phyloP scores from a whole-genome alignment of 2,888 invertebrate genomes.

The Criorhina ranunculi region DNA sequence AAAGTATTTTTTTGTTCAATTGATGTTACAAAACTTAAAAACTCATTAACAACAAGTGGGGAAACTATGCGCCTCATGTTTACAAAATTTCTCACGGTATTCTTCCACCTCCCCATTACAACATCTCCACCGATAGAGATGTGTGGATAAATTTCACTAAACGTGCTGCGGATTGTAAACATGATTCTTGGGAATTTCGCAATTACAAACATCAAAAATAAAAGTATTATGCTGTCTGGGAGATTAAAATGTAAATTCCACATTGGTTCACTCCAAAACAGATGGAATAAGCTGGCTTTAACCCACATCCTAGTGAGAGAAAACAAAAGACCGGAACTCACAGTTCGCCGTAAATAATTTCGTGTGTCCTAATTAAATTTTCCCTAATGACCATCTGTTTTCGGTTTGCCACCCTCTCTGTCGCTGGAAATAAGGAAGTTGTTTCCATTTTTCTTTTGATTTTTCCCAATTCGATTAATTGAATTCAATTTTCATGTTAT shows the following conservation, averaged over 20 bases:
- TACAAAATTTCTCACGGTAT: constrained; percentile 52
- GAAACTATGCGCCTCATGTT: constrained; percentile 28
- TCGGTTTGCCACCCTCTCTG: constrained; percentile 17
- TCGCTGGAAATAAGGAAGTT: constrained; percentile 22
- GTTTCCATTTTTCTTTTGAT: constrained; percentile 31
- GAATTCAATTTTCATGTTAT: constrained; percentile 5
- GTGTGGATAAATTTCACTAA: constrained; percentile 31
- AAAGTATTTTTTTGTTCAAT: constrained; percentile 44
- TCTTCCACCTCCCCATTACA: constrained; percentile 20
- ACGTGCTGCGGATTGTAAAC: constrained; percentile 29
- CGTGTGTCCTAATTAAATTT: constrained; percentile 39
- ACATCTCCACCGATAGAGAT: constrained; percentile 35
- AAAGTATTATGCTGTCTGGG: not conserved
- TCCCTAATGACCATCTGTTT: constrained; percentile 20
- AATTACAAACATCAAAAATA: too few relatives aligned
- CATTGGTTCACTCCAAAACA: too few relatives aligned
- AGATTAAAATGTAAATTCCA: constrained; percentile 17
- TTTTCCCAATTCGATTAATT: constrained; percentile 51
- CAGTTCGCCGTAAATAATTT: not conserved
- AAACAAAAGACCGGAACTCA: constrained; percentile 10
- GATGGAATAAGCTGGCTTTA: constrained; percentile 29
- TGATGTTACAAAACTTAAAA: constrained; percentile 38
- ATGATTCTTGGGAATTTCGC: constrained; percentile 46
- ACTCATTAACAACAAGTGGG: constrained; percentile 42
- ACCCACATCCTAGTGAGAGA: constrained; percentile 35